Base-by-base conservation (phyloP, 2,888 invertebrate genomes). In the Cephus sareptanus region DNA sequence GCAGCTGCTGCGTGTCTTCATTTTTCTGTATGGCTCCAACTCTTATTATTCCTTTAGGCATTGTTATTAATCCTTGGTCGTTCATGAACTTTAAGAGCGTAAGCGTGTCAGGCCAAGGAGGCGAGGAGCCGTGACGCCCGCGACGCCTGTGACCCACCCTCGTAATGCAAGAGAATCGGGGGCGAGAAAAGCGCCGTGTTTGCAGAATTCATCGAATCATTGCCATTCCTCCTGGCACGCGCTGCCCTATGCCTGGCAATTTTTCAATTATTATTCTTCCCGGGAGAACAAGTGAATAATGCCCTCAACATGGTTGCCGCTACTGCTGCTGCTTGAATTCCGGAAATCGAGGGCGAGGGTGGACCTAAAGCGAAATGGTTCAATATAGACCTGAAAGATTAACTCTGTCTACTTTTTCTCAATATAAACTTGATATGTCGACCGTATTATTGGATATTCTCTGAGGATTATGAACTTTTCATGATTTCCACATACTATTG, bases 191-290 rank as follows among this genome's bases (percentile, higher is more conserved):
- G 85, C 81, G 85, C 86, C 81, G 81, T 87, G 86, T 89, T 89
- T 88, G 87, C 85, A 83, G 88, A 87, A 88, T 88, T 87, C 87
- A 88, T 88, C 87, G 88, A 89, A 89, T 89, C 89, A 88, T 89
- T 87, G 87, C 87, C 85, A 86, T 87, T 87, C 87, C 83, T 78
- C 78, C 81, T 79, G 84, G 84, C 85, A 85, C 86, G 81, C 85
- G 81, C 75, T 79, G 34, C 79, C 79, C 77, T 80, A 77, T 77
- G 77, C 69, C 68, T 76, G 77, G 79, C 83, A 75, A 83, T 85
- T 83, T 85, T 85, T 85, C 85, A 83, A 83, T 82, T 81, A 78
- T 81, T 82, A 81, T 80, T 78, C 81, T 75, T 78, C 69, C 69
- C 76, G 68, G 31, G 34, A 68, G 75, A 75, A 56, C 34, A 31